Evolutionary conservation across 2,888 invertebrate species (phyloP), one percentile per base, ranked within the genome.

Genomic region (Ophonus ardosiacus): DNA sequence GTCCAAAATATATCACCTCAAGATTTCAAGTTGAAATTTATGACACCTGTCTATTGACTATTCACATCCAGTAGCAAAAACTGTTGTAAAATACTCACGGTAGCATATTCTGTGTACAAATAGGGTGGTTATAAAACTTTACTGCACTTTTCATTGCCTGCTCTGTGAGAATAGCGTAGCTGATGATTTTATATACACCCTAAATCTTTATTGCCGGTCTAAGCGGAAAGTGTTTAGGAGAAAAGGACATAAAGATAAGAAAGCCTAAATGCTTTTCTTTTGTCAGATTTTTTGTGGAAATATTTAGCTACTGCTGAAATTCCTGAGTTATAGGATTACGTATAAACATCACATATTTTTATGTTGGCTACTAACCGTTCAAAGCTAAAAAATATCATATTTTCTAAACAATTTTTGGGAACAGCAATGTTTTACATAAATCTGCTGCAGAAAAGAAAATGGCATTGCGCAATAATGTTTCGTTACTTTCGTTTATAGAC

Each of bases 181-280:
- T 78, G 76, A 78, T 78, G 51, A 78, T 78, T 78, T 78, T 78
- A 78, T 78, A 78, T 18, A 15, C 43, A 24, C 76, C 76, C 76
- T 78, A 78, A 78, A 78, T 78, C 51, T 78, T 78, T 78, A 78
- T 38, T 6, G 4, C 68, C 15, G 65, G 21, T 7, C 43, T 51
- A 51, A 51, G 10, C 43, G 43, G 43, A 51, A 51, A 13, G 43
- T 51, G 8, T 8, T 51, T 51, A 51, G 10, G 43, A 31, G 43
- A 8, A 51, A 51, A 8, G 43, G 43, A 51, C 43, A 13, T 51
- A 51, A 51, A 51, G 43, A 51, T 51, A 51, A 51, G 43, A 31
- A 31, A 31, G 31, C 31, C 43, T 51, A 13, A 51, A 51, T 51
- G 43, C 43, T 8, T 51, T 51, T 51, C 43, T 31, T 51, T 51